Evolutionary conservation across 2,113 vertebrate species (phyloP).

Genomic region (Eonycteris spelaea): DNA sequence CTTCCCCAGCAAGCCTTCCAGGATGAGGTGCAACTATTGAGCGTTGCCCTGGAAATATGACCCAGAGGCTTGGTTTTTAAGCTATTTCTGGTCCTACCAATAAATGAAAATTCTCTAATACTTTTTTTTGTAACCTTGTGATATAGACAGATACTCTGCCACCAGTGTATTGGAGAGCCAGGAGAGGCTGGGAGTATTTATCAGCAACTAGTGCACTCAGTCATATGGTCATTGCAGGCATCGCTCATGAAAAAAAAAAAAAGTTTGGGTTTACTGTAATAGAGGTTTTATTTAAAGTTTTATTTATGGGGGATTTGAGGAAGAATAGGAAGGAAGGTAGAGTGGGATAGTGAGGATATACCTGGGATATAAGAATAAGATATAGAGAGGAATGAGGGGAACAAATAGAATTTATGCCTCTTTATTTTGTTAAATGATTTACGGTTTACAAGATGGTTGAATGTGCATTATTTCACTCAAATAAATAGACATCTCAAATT

Average conservation of each 20-base stretch:
- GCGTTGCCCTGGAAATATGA: conserved; percentile 30
- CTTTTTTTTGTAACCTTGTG: neutral
- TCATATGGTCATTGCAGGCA: neutral
- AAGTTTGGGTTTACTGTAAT: neutral
- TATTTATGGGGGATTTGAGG: neutral
- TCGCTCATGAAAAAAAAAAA: neutral
- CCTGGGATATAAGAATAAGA: neutral
- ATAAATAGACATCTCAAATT: neutral
- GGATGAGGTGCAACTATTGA: neutral
- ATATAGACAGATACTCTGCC: neutral
- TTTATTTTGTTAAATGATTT: neutral
- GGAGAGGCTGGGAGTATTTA: neutral
- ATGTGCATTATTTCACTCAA: neutral
- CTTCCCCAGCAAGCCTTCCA: conserved; percentile 3
- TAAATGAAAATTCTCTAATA: conserved; percentile 29
- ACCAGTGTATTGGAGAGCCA: neutral
- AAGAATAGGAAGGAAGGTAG: neutral
- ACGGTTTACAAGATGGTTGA: neutral
- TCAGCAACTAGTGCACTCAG: neutral
- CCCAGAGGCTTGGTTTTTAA: conserved; percentile 3
- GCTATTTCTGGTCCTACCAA: neutral
- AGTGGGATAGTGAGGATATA: neutral
- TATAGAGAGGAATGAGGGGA: neutral
- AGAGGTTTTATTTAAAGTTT: conserved; percentile 31
- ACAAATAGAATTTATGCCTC: neutral